Base-by-base conservation (phyloP, 2,113 vertebrate genomes). In the Eublepharis macularius region DNA sequence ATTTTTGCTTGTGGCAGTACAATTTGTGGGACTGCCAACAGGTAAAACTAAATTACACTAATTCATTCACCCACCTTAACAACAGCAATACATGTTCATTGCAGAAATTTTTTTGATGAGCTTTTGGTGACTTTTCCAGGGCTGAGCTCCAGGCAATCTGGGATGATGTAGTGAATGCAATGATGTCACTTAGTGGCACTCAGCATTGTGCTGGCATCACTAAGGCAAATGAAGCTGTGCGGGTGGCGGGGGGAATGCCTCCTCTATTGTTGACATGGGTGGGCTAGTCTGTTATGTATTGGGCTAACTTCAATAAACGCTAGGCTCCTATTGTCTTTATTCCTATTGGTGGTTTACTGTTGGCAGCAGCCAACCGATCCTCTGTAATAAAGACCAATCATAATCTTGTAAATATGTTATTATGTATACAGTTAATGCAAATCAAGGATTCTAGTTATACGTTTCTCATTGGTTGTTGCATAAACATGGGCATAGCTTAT, bases 1-100 rank as follows among this genome's bases (percentile, higher is more conserved):
- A 90, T 26, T 82, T 21, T 19, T 63, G 65, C 11, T 21, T 43
- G 7, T 93, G 82, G 82, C 12, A 60, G 54, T 63, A 9, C 13
- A 34, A 77, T 4, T n/a, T 12, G 17, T 77, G 12, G 49, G n/a
- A n/a, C 29, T 41, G 36, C 32, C n/a, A 81, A 11, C 39, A 68
- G 34, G 16, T 60, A 51, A 85, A 54, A 13, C 13, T 68, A 78
- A 68, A 21, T 88, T 81, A 43, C 12, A 24, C 34, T 87, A 69
- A 86, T 82, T 83, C 51, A 60, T 77, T 13, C 73, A 70, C 54
- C 73, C 21, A 76, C 21, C 39, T 32, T 45, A 65, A 21, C 17
- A 80, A 26, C 60, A 83, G 4, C 41, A 24, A 63, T 4, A 54
- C 10, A 45, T 9, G 74, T n/a, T 11, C 8, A 2, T 12, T 34